These are phyloP conservation scores for Mesocricetus auratus DNA, from an alignment of 2,113 vertebrate species.

Conservation along the genomic window DNA sequence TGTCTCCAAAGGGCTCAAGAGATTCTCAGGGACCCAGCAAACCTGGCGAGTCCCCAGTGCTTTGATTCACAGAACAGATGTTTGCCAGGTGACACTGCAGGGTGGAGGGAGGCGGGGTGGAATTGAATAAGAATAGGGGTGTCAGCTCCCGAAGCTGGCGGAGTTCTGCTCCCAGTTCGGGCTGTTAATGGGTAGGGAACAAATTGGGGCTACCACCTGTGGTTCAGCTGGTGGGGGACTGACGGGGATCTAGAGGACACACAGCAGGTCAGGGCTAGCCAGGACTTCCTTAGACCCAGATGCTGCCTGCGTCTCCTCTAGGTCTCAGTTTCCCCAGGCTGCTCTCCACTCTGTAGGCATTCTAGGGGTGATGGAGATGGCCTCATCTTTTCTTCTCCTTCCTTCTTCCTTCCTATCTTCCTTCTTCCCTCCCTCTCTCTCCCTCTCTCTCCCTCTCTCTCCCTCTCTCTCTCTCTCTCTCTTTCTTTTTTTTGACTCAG, in stretches of 20 bases:
- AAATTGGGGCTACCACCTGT: constrained; percentile 70
- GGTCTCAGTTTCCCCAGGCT: neutral
- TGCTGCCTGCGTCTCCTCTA: neutral
- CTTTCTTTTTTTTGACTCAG: neutral
- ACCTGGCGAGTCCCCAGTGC: neutral
- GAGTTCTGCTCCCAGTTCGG: constrained; percentile 54
- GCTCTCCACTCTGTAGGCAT: neutral
- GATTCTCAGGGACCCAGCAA: constrained; percentile 66
- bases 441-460: too few species aligned
- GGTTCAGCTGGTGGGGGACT: neutral
- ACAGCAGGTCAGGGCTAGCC: neutral
- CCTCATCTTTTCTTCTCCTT: too few species aligned
- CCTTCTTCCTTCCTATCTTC: too few species aligned
- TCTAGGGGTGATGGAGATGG: neutral
- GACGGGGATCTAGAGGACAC: neutral
- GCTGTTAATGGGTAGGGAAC: constrained; percentile 73
- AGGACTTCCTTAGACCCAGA: neutral
- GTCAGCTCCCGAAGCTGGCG: constrained; percentile 70
- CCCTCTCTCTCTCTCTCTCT: too few species aligned
- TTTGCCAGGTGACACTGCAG: constrained; percentile 64
- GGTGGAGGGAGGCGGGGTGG: neutral
- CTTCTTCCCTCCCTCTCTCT: too few species aligned
- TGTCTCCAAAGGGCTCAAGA: constrained; percentile 31
- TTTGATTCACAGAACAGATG: constrained; percentile 81
- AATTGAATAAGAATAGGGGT: constrained; percentile 69